A percentile compares a stretch with the other conserved stretches of the same genome.
Conservation (phyloP, 2,113 vertebrate genomes). For the Grallaria varia region DNA sequence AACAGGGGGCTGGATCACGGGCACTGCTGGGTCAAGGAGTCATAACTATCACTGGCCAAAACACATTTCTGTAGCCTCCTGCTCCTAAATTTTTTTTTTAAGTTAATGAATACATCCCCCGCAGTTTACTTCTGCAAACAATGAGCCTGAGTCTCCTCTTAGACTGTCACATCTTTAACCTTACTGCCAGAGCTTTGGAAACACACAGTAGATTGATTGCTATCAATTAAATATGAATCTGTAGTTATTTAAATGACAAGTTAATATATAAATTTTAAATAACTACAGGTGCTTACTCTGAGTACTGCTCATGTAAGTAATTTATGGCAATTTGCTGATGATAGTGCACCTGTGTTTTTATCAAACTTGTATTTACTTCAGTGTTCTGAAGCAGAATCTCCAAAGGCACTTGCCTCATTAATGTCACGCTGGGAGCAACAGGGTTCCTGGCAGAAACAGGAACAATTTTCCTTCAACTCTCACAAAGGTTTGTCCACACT, state of each 20-base stretch:
- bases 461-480: not conserved
- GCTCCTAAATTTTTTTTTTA: not conserved
- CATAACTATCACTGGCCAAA: not conserved
- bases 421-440: conserved; percentile 40
- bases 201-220: not conserved
- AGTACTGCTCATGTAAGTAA: conserved; percentile 14
- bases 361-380: conserved; percentile 62
- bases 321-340: conserved; percentile 48
- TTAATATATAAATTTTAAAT: conserved; percentile 32
- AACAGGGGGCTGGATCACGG: rapidly evolving
- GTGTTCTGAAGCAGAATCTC: conserved; percentile 62
- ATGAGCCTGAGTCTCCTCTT: not conserved
- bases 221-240: not conserved
- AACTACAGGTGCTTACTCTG: conserved; percentile 50
- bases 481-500: conserved; percentile 10
- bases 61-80: not conserved
- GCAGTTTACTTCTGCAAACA: not conserved
- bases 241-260: not conserved
- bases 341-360: conserved; percentile 60
- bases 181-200: not conserved
- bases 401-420: conserved; percentile 61
- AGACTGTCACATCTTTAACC: not conserved
- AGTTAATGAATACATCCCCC: not conserved
- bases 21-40: not conserved
- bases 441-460: conserved; percentile 45